phyloP scores from a whole-genome alignment of 2,113 vertebrate species.

The Egretta garzetta region DNA sequence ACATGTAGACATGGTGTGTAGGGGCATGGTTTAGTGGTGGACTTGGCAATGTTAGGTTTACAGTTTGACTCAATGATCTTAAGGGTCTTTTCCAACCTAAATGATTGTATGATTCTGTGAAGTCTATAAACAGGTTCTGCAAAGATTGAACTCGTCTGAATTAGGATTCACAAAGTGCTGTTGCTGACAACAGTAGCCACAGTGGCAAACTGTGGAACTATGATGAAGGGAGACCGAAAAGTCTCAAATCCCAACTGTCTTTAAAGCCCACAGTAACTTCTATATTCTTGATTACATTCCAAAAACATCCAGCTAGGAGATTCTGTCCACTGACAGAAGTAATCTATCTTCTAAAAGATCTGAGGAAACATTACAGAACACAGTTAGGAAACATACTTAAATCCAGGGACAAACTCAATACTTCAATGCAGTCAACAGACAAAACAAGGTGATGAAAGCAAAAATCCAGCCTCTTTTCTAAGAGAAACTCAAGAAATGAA shows the following conservation, averaged over 20 bases:
- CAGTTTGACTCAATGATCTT: too few species aligned
- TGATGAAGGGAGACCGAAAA: not conserved
- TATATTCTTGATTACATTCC: not conserved
- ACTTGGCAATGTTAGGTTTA: too few species aligned
- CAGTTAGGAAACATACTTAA: not conserved
- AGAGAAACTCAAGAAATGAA: not conserved
- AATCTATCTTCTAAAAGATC: not conserved
- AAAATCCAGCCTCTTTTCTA: not conserved
- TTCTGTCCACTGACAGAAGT: not conserved
- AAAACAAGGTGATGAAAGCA: not conserved
- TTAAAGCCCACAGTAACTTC: not conserved
- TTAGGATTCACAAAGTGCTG: not conserved
- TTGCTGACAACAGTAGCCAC: not conserved
- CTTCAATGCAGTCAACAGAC: not conserved
- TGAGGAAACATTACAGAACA: not conserved
- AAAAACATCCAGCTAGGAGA: not conserved
- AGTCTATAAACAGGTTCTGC: not conserved
- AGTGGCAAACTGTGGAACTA: not conserved
- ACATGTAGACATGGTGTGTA: too few species aligned
- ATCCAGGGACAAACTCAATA: not conserved
- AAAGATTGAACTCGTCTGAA: not conserved
- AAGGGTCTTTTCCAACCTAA: not conserved
- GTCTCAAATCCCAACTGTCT: not conserved
- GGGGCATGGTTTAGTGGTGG: too few species aligned
- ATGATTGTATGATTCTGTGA: not conserved